Percentiles rank a stretch among this genome's conserved stretches.
phyloP scores from a whole-genome alignment of 2,888 invertebrate species.

The Microctonus brassicae region DNA sequence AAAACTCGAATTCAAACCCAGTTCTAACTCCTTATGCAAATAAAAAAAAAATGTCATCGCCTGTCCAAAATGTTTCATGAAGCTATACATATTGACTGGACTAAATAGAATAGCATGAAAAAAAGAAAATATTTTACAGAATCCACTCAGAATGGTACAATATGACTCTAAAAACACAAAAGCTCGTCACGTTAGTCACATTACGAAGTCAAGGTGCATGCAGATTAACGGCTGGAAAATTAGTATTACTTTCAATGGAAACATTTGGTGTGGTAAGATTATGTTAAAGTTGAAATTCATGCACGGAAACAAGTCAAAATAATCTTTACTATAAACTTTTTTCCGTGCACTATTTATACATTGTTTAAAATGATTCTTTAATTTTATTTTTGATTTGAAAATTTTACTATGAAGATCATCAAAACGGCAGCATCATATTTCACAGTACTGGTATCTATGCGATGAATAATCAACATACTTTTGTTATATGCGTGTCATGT shows the following conservation, averaged over 20 bases:
- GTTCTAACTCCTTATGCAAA: too few species aligned
- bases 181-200: constrained; percentile 33
- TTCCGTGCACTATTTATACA: neutral
- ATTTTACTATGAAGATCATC: neutral
- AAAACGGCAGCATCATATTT: neutral
- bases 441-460: neutral
- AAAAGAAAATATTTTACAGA: too few species aligned
- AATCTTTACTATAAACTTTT: neutral
- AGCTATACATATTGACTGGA: too few species aligned
- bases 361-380: too few species aligned
- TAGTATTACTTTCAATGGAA: constrained; percentile 38
- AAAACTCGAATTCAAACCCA: too few species aligned
- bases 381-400: neutral
- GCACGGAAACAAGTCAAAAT: too few species aligned
- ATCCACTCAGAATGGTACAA: constrained; percentile 32
- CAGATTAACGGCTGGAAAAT: constrained; percentile 39
- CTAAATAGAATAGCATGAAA: too few species aligned
- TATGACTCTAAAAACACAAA: constrained; percentile 21
- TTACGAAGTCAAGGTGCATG: constrained; percentile 36
- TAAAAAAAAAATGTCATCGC: too few species aligned
- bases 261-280: constrained; percentile 35
- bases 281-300: neutral
- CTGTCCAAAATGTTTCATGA: too few species aligned
- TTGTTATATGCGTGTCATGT: too few species aligned
- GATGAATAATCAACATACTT: neutral